These are phyloP conservation scores for Fragum sueziense DNA, from an alignment of 2,888 invertebrate species.

Conservation along the genomic window DNA sequence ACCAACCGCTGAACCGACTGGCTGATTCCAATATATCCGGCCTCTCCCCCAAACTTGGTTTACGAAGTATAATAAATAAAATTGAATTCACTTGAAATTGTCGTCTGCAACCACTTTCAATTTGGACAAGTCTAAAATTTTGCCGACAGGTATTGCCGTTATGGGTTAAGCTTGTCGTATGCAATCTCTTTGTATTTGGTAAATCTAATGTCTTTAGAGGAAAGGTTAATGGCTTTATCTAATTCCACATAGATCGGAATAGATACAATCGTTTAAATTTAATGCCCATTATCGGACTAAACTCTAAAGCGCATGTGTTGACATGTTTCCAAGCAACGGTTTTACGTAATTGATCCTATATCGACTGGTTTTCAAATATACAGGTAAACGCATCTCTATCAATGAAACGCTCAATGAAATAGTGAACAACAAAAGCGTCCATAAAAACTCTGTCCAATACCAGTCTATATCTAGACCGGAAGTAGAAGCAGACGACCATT, in stretches of 20 bases:
- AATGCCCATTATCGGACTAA: not conserved
- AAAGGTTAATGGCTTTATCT: not conserved
- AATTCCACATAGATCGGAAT: not conserved
- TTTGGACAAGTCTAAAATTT: too few relatives aligned
- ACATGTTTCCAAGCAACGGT: conserved; percentile 3
- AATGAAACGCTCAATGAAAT: not conserved
- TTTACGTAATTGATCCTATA: not conserved
- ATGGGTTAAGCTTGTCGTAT: not conserved
- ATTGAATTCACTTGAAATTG: too few relatives aligned
- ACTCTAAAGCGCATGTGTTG: not conserved
- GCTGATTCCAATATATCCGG: too few relatives aligned
- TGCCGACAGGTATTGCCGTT: not conserved
- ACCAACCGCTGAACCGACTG: too few relatives aligned
- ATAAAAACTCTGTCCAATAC: too few relatives aligned
- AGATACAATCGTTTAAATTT: not conserved
- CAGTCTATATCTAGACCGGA: not conserved
- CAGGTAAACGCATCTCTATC: not conserved
- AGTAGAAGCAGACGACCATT: conserved; percentile 10
- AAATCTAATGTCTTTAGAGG: not conserved
- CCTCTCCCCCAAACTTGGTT: not conserved
- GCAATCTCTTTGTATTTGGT: not conserved
- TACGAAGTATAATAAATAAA: not conserved
- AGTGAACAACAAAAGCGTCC: not conserved
- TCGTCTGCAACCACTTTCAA: too few relatives aligned
- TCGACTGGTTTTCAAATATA: not conserved